Percentiles rank a stretch among this genome's conserved stretches.
Evolutionary conservation across 2,113 vertebrate genomes (phyloP).

Genomic region (Marmota monax): DNA sequence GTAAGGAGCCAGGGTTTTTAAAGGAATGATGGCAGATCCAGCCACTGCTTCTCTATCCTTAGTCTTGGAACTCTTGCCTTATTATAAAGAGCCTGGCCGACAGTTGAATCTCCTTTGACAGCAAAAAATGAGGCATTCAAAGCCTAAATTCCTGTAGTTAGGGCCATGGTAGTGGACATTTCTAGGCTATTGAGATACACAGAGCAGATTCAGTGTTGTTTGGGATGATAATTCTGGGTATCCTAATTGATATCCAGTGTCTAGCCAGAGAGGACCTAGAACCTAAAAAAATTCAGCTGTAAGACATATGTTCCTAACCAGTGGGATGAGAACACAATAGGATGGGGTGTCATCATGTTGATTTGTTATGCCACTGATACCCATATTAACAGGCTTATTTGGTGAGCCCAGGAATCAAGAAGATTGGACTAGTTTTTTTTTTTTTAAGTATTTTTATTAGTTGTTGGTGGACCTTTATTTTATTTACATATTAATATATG

Average conservation of each 20-base stretch:
- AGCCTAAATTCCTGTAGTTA: neutral
- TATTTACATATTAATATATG: too few species aligned
- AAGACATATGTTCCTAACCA: neutral
- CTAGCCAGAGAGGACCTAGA: neutral
- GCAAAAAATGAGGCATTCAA: neutral
- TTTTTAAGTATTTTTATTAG: too few species aligned
- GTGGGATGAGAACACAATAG: neutral
- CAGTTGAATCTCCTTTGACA: neutral
- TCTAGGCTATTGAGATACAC: neutral
- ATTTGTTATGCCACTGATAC: neutral
- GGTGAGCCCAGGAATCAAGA: neutral
- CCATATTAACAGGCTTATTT: neutral
- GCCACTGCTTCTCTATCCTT: neutral
- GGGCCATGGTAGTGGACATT: neutral
- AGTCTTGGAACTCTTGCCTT: neutral
- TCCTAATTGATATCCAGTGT: neutral
- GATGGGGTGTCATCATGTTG: neutral
- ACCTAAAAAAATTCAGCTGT: neutral
- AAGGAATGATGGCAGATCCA: neutral
- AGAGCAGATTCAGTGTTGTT: neutral
- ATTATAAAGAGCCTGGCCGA: neutral
- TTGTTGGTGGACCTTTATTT: too few species aligned
- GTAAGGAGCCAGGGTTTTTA: neutral
- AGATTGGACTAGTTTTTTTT: too few species aligned
- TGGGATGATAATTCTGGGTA: neutral